Conservation (phyloP, 2,113 vertebrate species). For the Ailuropoda melanoleuca region DNA sequence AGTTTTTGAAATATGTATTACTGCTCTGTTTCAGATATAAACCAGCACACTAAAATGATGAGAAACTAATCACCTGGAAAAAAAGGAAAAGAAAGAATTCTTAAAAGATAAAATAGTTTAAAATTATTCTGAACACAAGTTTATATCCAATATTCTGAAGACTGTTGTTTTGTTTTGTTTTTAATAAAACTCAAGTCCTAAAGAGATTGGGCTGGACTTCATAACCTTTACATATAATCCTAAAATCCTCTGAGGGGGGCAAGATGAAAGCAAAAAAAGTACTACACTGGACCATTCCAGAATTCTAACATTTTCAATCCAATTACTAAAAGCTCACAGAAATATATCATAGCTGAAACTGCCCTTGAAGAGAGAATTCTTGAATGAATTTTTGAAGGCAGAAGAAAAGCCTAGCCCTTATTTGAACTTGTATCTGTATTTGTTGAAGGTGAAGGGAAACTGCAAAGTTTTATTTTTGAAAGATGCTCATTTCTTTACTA, state of each 20-base stretch:
- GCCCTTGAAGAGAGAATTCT: not conserved
- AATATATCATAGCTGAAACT: not conserved
- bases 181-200: constrained; percentile 46
- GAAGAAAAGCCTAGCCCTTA: not conserved
- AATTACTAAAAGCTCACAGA: not conserved
- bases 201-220: not conserved
- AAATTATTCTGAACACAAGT: constrained; percentile 33
- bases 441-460: constrained; percentile 5
- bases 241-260: not conserved
- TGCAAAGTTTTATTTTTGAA: not conserved
- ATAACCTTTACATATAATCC: not conserved
- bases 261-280: constrained; percentile 7
- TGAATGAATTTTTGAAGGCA: not conserved
- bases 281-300: not conserved
- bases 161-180: not conserved
- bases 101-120: constrained; percentile 23
- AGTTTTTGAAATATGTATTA: not conserved
- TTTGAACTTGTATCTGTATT: not conserved
- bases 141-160: not conserved
- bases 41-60: not conserved
- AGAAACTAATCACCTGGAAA: not conserved
- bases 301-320: not conserved
- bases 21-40: not conserved
- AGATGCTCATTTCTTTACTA: constrained; percentile 22
- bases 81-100: not conserved